A percentile compares a stretch with the other conserved stretches of the same genome.
These are phyloP conservation scores for Halichoerus grypus DNA, from an alignment of 2,113 vertebrate genomes.

Conservation along the genomic window DNA sequence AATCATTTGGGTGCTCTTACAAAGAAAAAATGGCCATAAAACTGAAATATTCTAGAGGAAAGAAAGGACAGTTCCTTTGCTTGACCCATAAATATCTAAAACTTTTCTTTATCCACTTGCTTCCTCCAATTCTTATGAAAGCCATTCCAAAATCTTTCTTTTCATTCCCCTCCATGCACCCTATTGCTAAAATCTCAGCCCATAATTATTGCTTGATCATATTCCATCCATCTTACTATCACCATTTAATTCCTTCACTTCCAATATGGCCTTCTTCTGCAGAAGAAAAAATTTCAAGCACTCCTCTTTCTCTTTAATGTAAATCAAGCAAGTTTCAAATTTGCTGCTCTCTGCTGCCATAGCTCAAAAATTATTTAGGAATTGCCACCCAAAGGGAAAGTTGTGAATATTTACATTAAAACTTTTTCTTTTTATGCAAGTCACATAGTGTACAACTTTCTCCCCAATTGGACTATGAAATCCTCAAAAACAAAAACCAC, in stretches of 20 bases:
- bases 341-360: not conserved
- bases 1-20: not conserved
- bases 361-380: not conserved
- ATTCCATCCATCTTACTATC: not conserved
- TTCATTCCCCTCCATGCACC: not conserved
- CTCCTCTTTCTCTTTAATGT: not conserved
- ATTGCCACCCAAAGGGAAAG: not conserved
- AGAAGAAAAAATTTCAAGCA: not conserved
- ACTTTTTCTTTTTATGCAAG: not conserved
- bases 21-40: not conserved
- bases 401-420: not conserved
- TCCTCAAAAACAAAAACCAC: not conserved
- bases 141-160: not conserved
- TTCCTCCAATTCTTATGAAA: not conserved
- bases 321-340: not conserved
- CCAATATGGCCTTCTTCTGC: not conserved
- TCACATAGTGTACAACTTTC: not conserved
- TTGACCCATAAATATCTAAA: not conserved
- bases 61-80: not conserved
- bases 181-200: not conserved
- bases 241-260: not conserved
- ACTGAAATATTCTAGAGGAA: not conserved
- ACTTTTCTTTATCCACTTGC: not conserved
- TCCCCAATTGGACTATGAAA: not conserved
- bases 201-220: not conserved